phyloP scores from a whole-genome alignment of 35 echinoderm and acorn worm species.

The Acanthaster planci region DNA sequence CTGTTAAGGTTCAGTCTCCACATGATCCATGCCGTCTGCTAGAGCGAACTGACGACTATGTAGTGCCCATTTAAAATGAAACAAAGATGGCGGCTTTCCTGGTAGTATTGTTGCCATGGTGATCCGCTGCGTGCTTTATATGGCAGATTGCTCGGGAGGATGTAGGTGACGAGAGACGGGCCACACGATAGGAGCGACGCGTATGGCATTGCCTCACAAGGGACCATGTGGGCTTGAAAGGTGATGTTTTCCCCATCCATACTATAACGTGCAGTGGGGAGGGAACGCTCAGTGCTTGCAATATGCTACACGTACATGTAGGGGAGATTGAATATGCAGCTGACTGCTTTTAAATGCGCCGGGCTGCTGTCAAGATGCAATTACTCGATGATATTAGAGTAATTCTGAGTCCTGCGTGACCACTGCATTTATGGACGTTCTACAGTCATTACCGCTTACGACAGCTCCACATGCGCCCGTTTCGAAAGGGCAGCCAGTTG shows the following conservation, averaged over 20 bases:
- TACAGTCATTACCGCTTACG: conserved; percentile 1
- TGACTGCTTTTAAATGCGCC: neutral
- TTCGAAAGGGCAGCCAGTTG: no score
- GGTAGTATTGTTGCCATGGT: conserved; percentile 19
- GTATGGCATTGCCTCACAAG: neutral
- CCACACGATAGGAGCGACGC: neutral
- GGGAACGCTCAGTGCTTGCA: neutral
- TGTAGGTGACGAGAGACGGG: conserved; percentile 15
- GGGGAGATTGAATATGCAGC: conserved; percentile 19
- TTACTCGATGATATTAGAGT: conserved; percentile 16
- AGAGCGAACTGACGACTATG: neutral
- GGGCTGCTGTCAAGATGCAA: neutral
- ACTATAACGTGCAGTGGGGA: neutral
- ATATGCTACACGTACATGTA: neutral
- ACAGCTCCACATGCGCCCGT: neutral
- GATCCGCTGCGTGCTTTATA: neutral
- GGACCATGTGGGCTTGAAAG: neutral
- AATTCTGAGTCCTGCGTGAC: conserved; percentile 2
- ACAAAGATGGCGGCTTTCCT: conserved; percentile 6
- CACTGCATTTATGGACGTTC: neutral
- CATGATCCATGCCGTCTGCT: neutral
- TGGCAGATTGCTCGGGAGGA: neutral
- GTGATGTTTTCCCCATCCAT: conserved; percentile 5
- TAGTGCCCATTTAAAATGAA: neutral
- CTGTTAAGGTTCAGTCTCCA: neutral